Evolutionary conservation across 2,113 vertebrate species (phyloP).

Genomic region (Ramphastos sulfuratus): DNA sequence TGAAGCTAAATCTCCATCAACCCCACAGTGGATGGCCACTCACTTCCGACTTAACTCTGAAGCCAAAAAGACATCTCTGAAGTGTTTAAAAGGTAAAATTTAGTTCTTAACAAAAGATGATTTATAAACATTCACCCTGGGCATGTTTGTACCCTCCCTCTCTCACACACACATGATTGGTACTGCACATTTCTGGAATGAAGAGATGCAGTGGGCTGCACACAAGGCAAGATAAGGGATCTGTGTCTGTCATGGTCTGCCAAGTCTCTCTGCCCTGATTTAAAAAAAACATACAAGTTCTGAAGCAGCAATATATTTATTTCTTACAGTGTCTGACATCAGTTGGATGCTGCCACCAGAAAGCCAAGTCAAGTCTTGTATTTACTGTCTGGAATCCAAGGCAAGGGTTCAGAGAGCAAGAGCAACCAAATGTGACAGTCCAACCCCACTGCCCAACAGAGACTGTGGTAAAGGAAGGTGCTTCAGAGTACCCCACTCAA

Average conservation of each 20-base stretch:
- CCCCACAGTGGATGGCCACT: neutral
- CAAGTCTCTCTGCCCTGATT: neutral
- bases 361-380: neutral
- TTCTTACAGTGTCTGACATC: neutral
- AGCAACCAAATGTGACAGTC: neutral
- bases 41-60: neutral
- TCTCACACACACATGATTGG: neutral
- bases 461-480: neutral
- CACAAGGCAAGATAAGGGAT: accelerated
- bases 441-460: accelerated
- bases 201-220: neutral
- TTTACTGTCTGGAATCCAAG: neutral
- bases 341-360: neutral
- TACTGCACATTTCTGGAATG: neutral
- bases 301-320: neutral
- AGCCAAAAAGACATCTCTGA: neutral
- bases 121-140: neutral
- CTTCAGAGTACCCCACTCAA: neutral
- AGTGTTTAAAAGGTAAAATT: neutral
- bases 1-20: neutral
- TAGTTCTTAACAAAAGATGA: neutral
- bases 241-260: neutral
- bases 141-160: neutral
- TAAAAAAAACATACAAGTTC: neutral
- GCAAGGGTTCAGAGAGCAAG: neutral